Conservation (phyloP, 2,797 vertebrate species). For the Myripristis jacobus region DNA sequence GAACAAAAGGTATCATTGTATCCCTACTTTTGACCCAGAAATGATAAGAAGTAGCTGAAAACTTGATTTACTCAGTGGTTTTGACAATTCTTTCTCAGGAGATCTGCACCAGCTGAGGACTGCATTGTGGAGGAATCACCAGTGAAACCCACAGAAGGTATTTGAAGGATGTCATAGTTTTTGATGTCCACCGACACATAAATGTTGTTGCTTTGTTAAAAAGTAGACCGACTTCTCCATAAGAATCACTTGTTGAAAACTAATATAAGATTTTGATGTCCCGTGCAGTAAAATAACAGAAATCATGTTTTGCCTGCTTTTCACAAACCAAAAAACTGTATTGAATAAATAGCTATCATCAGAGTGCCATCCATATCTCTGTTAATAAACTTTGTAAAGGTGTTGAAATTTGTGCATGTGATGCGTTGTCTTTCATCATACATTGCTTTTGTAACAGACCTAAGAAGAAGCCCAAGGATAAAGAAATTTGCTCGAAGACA, state of each 20-base stretch:
- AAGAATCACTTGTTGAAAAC: neutral
- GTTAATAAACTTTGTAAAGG: neutral
- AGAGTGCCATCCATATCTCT: neutral
- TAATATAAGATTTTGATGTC: neutral
- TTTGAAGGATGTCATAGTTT: too few relatives aligned
- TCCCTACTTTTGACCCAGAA: too few relatives aligned
- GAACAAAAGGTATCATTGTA: too few relatives aligned
- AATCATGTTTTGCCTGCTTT: neutral
- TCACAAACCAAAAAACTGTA: neutral
- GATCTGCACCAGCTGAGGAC: conserved; percentile 83
- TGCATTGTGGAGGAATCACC: conserved; percentile 95
- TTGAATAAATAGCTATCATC: neutral
- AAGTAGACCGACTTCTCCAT: too few relatives aligned
- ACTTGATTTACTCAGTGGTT: neutral
- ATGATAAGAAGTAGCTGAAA: neutral
- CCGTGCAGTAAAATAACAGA: neutral
- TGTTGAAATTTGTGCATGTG: neutral
- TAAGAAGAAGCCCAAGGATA: conserved; percentile 93
- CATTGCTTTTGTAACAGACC: conserved; percentile 61
- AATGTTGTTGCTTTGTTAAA: too few relatives aligned
- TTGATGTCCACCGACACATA: too few relatives aligned
- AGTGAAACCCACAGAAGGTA: conserved; percentile 87
- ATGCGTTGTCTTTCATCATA: neutral
- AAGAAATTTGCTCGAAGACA: conserved; percentile 85
- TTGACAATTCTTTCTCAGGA: conserved; percentile 75